A percentile compares a stretch with the other conserved stretches of the same genome.
phyloP scores from a whole-genome alignment of 2,888 invertebrate species.

The Fissipunctia ypsillon region DNA sequence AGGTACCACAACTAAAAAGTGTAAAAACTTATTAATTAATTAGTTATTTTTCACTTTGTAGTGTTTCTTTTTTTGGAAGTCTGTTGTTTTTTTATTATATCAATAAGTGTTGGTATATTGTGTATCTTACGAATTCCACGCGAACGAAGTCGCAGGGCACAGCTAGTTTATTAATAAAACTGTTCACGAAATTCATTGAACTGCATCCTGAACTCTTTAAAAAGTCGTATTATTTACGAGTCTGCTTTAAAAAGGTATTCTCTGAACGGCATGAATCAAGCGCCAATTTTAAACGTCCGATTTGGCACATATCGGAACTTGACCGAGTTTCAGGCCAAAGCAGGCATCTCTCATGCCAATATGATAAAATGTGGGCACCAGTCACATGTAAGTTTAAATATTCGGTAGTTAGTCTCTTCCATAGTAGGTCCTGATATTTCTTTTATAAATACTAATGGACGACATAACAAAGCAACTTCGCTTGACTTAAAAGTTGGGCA shows the following conservation, averaged over 20 bases:
- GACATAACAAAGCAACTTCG: too few relatives aligned
- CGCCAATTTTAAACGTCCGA: conserved; percentile 49
- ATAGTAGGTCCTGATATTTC: too few relatives aligned
- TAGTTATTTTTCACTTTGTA: too few relatives aligned
- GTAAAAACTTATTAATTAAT: too few relatives aligned
- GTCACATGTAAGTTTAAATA: conserved; percentile 28
- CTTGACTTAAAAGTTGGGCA: too few relatives aligned
- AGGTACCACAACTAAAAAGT: too few relatives aligned
- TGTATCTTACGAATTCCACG: too few relatives aligned
- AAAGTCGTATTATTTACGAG: conserved; percentile 13
- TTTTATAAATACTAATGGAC: too few relatives aligned
- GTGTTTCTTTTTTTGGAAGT: too few relatives aligned
- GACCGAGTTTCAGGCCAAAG: conserved; percentile 52
- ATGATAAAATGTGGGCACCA: conserved; percentile 49
- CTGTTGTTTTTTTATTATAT: too few relatives aligned
- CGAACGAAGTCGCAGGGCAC: too few relatives aligned
- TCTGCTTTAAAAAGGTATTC: conserved; percentile 14
- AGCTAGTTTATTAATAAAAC: conserved; percentile 10
- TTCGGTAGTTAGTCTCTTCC: neutral
- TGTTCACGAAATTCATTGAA: neutral
- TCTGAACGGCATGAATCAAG: conserved; percentile 38
- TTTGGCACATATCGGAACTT: conserved; percentile 49
- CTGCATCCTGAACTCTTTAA: neutral
- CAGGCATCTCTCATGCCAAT: conserved; percentile 52
- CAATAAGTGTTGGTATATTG: too few relatives aligned